Base-by-base conservation (phyloP, 2,797 vertebrate species). In the Onychomys arenicola region DNA sequence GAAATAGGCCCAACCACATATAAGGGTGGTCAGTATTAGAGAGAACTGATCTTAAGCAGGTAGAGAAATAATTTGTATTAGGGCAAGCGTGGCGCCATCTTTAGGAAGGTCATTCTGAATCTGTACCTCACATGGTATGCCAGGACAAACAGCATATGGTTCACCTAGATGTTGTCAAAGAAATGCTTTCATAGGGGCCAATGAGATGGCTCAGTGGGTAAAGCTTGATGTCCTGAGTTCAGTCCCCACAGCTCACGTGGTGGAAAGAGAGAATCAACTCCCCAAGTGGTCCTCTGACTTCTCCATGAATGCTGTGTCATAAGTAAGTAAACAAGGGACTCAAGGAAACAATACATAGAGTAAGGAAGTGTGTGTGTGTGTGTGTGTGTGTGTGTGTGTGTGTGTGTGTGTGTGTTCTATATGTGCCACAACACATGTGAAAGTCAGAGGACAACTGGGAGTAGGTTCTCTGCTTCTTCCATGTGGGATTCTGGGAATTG, bases 21-120 rank as follows among this genome's bases (percentile, higher is more conserved):
- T 89, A 49, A 91, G 2, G 89, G 16, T n/a, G 43, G 55, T 87
- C n/a, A 61, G 37, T 78, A 76, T 43, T n/a, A 46, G 71, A 81
- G 92, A 89, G n/a, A 5, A 6, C 46, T 34, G 86, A 83, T 46
- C 25, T 94, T 93, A n/a, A 94, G 83, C n/a, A 96, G 32, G 23
- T 52, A 90, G 87, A 95, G 77, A 75, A 96, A 69, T 67, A 69
- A 96, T 69, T 52, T n/a, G 25, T 55, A 93, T 16, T 83, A 23
- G n/a, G 32, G 49, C 19, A 93, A 96, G 19, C 65, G 3, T 67
- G 13, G 12, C 84, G 27, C 21, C 29, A 65, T 55, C 32, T 52
- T 14, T 57, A 95, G 49, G 95, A 93, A 40, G 65, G 77, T 81
- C 40, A 63, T 81, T 12, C n/a, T 91, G 46, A 19, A 95, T 76